Evolutionary conservation across 2,113 vertebrate species (phyloP).

Genomic region (Hydrolagus affinis): DNA sequence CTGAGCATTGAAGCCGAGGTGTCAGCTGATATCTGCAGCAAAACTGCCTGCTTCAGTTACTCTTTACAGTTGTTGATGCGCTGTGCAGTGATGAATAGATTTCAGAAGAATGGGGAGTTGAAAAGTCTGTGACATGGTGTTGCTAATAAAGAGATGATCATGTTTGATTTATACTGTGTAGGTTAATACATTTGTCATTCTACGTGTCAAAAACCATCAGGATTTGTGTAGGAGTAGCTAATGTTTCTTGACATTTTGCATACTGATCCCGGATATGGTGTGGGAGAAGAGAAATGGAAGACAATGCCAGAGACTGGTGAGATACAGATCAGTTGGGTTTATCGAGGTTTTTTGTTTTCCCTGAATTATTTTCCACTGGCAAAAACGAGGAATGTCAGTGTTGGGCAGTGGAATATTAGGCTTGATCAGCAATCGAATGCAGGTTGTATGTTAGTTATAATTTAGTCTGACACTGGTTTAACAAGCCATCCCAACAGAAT

Average conservation of each 20-base stretch:
- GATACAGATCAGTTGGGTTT: not conserved
- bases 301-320: constrained; percentile 17
- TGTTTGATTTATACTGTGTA: constrained; percentile 26
- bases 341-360: constrained; percentile 16
- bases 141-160: constrained; percentile 23
- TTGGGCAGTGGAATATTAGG: not conserved
- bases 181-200: constrained; percentile 28
- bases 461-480: no score
- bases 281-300: constrained; percentile 1
- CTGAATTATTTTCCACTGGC: constrained; percentile 22
- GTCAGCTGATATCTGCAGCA: constrained; percentile 4
- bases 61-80: not conserved
- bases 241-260: constrained; percentile 30
- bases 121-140: not conserved
- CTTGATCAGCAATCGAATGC: no score
- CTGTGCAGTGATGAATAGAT: not conserved
- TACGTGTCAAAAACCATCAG: constrained; percentile 26
- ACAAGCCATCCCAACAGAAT: not conserved
- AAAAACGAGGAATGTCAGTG: not conserved
- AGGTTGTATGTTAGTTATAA: no score
- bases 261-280: constrained; percentile 24
- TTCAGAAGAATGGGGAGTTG: not conserved
- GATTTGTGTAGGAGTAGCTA: constrained; percentile 23
- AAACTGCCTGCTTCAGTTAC: not conserved
- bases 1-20: not conserved